Evolutionary conservation across 2,113 vertebrate species (phyloP), one percentile per base, ranked within the genome.

Genomic region (Orthochromis malagaraziensis): DNA sequence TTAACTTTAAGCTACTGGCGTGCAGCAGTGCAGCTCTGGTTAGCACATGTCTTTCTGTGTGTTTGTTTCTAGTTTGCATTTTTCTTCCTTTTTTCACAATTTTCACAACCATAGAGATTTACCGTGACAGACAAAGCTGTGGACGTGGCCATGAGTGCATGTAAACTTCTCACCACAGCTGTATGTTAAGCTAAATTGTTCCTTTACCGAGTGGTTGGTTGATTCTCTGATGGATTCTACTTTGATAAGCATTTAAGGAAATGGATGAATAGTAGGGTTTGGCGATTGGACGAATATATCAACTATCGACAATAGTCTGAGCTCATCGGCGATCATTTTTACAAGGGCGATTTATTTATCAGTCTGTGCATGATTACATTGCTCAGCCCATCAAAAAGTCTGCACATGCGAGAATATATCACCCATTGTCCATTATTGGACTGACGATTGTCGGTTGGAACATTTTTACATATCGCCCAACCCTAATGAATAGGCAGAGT

Each of bases 351-450:
- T 7, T 26, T 14, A 8, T 57, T 26, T 57, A 26, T 55, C 54
- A 2, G 21, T 26, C 54, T 57, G 54, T 26, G 21, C 12, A 1
- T 57, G 21, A 57, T 57, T 26, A 26, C 21, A 26, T 57, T 55
- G 54, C 21, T 55, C 0, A 55, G 11, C 2, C 21, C 11, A 26
- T 26, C 21, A 55, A 55, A 55, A 55, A 13, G 53, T 24, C 53
- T 24, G 21, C 11, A 0, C 53, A 3, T 24, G 2, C 6, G 0
- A 0, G 53, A 24, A 54, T 54, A 21, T 54, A 54, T 54, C 19
- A 6, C 19, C 9, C 19, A 12, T 54, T 6, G n/a, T 21, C n/a
- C 3, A 21, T 12, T 54, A 54, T 54, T 54, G 51, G 51, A 54
- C 51, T 54, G 51, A 12, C n/a, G 3, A 54, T 54, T 54, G 51